Evolutionary conservation across 2,113 vertebrate genomes (phyloP), one percentile per base, ranked within the genome.

Genomic region (human): DNA sequence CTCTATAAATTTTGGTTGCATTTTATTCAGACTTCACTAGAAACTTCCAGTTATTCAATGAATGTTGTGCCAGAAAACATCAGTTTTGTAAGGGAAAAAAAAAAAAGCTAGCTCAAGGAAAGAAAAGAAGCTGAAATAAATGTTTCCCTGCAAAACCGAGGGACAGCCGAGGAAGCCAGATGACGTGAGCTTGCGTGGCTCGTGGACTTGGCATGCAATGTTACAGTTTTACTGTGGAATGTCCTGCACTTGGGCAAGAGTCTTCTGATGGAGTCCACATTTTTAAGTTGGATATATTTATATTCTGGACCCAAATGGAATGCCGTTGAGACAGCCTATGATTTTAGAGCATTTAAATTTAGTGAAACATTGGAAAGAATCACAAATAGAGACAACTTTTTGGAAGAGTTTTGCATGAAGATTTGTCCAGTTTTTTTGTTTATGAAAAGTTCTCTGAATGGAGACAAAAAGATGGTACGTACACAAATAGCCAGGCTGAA

Each of bases 91-190:
- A 64, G 38, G 27, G 13, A 55, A 55, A 55, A 20, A n/a, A 20
- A n/a, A 57, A 59, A 45, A 61, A 5, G 2, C 7, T 1, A 5
- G 38, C 32, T 18, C 81, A 6, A 2, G 2, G 40, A 55, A 38
- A 64, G 61, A 64, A 64, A 38, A 38, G 38, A 32, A 13, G 82
- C 45, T 1, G 35, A 30, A 20, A 2, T 0, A 30, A 27, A 2
- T 0, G 27, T 6, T 17, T 48, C 12, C 10, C 22, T 5, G 0
- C n/a, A 7, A 23, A n/a, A 66, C 43, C 22, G 0, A 0, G 22
- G 66, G 40, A 4, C 3, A 2, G 70, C 14, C 0, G 32, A 13
- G 6, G 61, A 4, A 0, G 0, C 12, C 32, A 0, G 5, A 10
- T 12, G 38, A 27, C 0, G 8, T 1, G 5, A 35, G 16, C 81